These are phyloP conservation scores for Echinops telfairi DNA, from an alignment of 2,113 vertebrate genomes.

Conservation along the genomic window DNA sequence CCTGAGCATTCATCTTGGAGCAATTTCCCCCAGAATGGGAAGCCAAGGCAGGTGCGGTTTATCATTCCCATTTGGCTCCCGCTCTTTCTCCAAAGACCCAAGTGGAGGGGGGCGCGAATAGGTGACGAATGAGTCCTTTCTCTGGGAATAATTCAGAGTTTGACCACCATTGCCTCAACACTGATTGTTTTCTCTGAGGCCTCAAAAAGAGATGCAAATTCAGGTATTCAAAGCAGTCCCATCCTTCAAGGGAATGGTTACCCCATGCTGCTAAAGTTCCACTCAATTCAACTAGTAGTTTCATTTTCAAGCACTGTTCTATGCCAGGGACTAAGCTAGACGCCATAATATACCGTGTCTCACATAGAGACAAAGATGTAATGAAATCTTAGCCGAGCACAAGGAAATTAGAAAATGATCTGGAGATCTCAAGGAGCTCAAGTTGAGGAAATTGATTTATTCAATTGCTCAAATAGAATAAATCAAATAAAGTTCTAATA, in stretches of 20 bases:
- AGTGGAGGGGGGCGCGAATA: neutral
- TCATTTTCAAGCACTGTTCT: neutral
- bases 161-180: neutral
- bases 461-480: neutral
- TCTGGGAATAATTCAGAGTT: neutral
- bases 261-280: neutral
- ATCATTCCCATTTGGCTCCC: neutral
- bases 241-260: neutral
- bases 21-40: neutral
- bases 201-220: slow-evolving; percentile 10
- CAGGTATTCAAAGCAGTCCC: neutral
- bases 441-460: neutral
- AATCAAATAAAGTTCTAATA: slow-evolving; percentile 19
- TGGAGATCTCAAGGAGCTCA: neutral
- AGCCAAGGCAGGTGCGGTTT: neutral
- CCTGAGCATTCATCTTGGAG: neutral
- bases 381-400: neutral
- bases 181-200: slow-evolving; percentile 21
- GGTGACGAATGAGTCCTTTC: slow-evolving; percentile 2
- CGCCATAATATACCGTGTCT: neutral
- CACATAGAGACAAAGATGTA: neutral
- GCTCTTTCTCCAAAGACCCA: slow-evolving; percentile 34
- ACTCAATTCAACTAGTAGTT: neutral
- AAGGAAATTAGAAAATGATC: slow-evolving; percentile 11
- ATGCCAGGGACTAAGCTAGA: neutral